Conservation (phyloP, 35 echinoderm and acorn worm genomes). For the Chiridota heheva region DNA sequence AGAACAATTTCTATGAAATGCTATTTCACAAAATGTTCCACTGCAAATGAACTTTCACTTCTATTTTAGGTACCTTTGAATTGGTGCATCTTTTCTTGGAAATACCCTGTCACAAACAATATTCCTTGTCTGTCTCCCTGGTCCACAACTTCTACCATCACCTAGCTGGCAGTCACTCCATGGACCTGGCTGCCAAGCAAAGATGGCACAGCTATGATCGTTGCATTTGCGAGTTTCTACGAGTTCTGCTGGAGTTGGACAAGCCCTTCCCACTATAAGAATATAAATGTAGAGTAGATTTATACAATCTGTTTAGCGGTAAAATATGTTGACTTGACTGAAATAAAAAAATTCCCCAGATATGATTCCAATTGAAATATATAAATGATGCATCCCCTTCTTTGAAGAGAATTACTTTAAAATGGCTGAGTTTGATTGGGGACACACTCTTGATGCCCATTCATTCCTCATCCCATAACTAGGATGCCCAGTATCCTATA, state of each 20-base stretch:
- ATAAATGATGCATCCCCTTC: no score
- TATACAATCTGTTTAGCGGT: no score
- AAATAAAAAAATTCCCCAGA: no score
- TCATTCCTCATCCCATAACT: no score
- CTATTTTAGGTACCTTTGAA: constrained; percentile 49
- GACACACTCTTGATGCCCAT: no score
- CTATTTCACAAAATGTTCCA: not conserved
- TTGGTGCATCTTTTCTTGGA: constrained; percentile 63
- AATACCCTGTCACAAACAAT: constrained; percentile 59
- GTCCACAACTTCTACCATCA: constrained; percentile 34
- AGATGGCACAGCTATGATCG: constrained; percentile 75
- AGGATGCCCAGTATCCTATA: no score
- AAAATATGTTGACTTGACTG: no score
- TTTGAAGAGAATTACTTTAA: no score
- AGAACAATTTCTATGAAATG: no score
- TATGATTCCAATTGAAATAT: no score
- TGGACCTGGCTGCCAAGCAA: constrained; percentile 62
- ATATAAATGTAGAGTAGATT: no score
- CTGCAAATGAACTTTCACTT: not conserved
- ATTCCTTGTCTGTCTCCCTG: constrained; percentile 56
- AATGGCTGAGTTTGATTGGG: no score
- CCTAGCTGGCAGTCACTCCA: constrained; percentile 65
- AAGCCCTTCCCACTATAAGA: constrained; percentile 56
- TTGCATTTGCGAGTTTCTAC: constrained; percentile 61
- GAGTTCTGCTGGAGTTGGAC: constrained; percentile 54